A percentile compares a stretch with the other conserved stretches of the same genome.
Conservation (phyloP, 2,113 vertebrate genomes). For the Notiomystis cincta region DNA sequence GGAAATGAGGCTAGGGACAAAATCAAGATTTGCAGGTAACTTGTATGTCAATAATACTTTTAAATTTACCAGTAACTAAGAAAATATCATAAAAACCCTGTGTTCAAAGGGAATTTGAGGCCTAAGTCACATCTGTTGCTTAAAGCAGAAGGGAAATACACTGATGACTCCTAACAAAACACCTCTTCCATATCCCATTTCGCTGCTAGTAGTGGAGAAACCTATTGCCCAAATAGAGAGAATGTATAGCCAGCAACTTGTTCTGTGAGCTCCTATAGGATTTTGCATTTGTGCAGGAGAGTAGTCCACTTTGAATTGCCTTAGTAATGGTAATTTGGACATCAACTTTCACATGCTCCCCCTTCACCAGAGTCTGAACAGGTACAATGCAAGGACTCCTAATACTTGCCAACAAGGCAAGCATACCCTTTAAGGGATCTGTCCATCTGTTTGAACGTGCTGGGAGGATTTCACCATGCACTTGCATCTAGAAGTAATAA, state of each 20-base stretch:
- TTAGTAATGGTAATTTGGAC: neutral
- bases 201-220: neutral
- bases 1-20: neutral
- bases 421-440: neutral
- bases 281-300: neutral
- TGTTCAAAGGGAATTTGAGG: neutral
- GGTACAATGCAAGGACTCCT: neutral
- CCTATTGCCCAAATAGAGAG: neutral
- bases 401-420: neutral
- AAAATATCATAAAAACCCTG: neutral
- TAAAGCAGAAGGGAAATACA: neutral
- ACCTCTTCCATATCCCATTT: neutral
- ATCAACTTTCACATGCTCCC: neutral
- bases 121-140: fast-evolving
- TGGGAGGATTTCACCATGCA: neutral
- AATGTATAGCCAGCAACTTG: neutral
- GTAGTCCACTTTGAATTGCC: neutral
- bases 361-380: neutral
- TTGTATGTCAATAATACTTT: neutral
- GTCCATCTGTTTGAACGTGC: neutral
- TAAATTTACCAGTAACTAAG: neutral
- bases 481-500: neutral
- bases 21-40: neutral
- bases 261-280: neutral
- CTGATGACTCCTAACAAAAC: neutral